Percentiles rank a stretch among this genome's conserved stretches.
These are phyloP conservation scores for Apantesis nais DNA, from an alignment of 2,888 invertebrate species.

Conservation along the genomic window DNA sequence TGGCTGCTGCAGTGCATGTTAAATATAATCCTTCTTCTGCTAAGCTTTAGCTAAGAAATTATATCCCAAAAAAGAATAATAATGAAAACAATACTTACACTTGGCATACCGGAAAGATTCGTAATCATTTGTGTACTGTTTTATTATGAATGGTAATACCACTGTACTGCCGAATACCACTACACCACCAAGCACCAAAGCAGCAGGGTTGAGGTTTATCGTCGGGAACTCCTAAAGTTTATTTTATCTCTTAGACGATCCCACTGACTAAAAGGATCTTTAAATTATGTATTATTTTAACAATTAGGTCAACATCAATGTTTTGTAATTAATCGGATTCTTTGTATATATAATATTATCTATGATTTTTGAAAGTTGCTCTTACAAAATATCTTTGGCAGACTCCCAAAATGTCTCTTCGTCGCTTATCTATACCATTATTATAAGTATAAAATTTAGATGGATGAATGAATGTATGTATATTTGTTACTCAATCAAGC, in stretches of 20 bases:
- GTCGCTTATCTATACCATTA: too few species aligned
- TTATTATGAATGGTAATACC: constrained; percentile 2
- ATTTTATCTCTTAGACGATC: not conserved
- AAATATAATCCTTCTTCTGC: too few species aligned
- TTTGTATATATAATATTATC: too few species aligned
- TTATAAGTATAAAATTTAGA: too few species aligned
- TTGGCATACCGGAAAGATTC: not conserved
- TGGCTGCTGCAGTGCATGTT: too few species aligned
- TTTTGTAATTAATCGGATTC: not conserved
- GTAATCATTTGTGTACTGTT: not conserved
- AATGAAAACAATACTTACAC: constrained; percentile 1
- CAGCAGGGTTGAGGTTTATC: constrained; percentile 67
- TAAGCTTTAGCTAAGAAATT: not conserved
- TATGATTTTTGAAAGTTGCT: not conserved
- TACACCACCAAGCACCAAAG: not conserved
- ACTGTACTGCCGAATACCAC: constrained; percentile 5
- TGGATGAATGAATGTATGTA: too few species aligned
- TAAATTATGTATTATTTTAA: too few species aligned
- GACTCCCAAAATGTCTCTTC: too few species aligned
- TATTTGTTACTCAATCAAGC: too few species aligned
- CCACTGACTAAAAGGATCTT: too few species aligned
- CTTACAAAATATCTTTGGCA: not conserved
- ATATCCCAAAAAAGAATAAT: not conserved
- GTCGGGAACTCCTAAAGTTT: constrained; percentile 73
- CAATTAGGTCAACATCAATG: not conserved